phyloP scores from a whole-genome alignment of 2,888 invertebrate genomes.

The Diarsia dahlii region DNA sequence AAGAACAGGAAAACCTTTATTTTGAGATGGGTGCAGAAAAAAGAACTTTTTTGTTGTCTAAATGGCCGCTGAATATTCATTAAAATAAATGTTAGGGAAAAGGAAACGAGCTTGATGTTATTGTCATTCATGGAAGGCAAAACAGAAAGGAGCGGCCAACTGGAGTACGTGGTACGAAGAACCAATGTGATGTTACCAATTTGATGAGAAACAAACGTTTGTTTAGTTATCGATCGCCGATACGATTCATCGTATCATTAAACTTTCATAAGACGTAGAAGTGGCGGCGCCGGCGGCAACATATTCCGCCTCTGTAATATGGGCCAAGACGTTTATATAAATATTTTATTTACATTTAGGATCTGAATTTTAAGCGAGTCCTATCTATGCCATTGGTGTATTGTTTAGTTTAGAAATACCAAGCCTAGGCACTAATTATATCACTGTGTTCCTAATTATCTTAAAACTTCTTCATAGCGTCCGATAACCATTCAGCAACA shows the following conservation, averaged over 20 bases:
- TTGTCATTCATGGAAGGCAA: neutral
- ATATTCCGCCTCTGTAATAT: constrained; percentile 35
- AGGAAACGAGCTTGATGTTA: neutral
- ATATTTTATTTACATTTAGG: constrained; percentile 38
- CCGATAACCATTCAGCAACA: neutral
- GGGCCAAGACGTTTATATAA: constrained; percentile 37
- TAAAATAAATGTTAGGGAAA: neutral
- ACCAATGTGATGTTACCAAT: constrained; percentile 22
- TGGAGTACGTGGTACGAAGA: constrained; percentile 22
- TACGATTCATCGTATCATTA: constrained; percentile 70
- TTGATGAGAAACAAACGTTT: constrained; percentile 44
- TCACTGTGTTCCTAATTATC: neutral
- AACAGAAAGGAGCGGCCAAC: neutral
- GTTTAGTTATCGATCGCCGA: constrained; percentile 60
- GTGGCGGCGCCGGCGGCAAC: constrained; percentile 57
- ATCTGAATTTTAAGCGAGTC: neutral
- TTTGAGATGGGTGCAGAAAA: neutral
- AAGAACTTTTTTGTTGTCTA: too few species aligned
- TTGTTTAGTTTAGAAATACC: neutral
- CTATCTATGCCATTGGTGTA: neutral
- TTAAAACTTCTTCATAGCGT: neutral
- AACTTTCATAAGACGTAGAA: constrained; percentile 73
- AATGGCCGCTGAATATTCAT: neutral
- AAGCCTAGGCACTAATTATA: neutral
- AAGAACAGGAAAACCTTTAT: neutral